Evolutionary conservation across 2,797 vertebrate species (phyloP).

Genomic region (Gallinago stenura): DNA sequence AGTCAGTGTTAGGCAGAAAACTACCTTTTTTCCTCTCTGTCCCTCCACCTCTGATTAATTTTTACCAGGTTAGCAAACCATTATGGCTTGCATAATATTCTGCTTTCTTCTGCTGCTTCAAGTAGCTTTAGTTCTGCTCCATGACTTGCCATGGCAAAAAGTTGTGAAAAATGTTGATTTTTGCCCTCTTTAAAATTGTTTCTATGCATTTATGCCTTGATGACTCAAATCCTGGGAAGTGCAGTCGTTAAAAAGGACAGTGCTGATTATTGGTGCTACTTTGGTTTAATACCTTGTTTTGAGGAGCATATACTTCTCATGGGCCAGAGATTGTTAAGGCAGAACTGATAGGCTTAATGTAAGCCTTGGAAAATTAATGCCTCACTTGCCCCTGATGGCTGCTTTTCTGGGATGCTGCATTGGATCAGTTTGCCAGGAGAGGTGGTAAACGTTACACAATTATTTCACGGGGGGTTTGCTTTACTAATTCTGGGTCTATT

Average conservation of each 20-base stretch:
- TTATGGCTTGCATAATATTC: not conserved
- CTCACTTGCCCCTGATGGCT: not conserved
- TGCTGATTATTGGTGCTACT: not conserved
- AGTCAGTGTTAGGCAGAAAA: not conserved
- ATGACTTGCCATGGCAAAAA: not conserved
- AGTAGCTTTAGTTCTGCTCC: not conserved
- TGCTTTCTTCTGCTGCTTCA: not conserved
- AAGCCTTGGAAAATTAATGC: not conserved
- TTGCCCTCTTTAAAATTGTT: not conserved
- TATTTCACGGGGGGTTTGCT: accelerated
- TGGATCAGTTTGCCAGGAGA: not conserved
- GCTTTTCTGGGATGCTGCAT: not conserved
- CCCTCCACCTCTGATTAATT: not conserved
- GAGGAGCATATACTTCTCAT: not conserved
- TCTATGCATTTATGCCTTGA: not conserved
- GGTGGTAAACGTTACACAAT: not conserved
- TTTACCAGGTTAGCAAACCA: not conserved
- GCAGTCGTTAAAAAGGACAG: not conserved
- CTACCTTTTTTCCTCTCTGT: not conserved
- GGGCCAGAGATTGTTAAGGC: not conserved
- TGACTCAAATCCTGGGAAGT: not conserved
- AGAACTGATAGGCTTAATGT: not conserved
- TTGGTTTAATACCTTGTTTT: not conserved
- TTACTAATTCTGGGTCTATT: not conserved
- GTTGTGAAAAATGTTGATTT: not conserved